Conservation (phyloP, 37 sponge, comb jelly and placozoan species). For the Halisarca cf. caerulea region DNA sequence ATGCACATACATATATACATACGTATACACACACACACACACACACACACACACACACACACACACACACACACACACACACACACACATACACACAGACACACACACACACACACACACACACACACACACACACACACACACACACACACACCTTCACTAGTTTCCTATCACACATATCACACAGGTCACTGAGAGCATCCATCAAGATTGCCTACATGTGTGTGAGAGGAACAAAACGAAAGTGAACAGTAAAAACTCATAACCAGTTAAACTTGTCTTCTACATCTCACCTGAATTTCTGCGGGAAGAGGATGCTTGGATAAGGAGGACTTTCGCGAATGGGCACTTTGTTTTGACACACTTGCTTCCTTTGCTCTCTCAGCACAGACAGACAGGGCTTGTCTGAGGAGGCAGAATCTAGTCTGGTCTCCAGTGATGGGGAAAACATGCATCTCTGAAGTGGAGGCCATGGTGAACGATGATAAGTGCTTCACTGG, state of each 20-base stretch:
- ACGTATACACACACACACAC: too few relatives aligned
- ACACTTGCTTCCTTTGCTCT: conserved; percentile 63
- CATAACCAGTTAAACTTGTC: too few relatives aligned
- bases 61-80: too few relatives aligned
- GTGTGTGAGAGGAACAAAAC: too few relatives aligned
- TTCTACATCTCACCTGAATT: conserved; percentile 37
- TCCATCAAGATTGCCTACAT: too few relatives aligned
- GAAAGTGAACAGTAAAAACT: too few relatives aligned
- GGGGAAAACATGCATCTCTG: neutral
- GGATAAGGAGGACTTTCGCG: conserved; percentile 85
- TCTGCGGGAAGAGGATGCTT: conserved; percentile 47
- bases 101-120: neutral
- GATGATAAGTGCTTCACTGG: conserved; percentile 14
- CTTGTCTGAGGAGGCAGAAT: neutral
- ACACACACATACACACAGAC: neutral
- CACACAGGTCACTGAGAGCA: too few relatives aligned
- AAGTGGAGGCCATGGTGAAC: conserved; percentile 3
- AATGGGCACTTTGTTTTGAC: conserved; percentile 82
- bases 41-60: too few relatives aligned
- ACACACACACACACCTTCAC: neutral
- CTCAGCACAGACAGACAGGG: neutral
- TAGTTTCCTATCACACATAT: neutral
- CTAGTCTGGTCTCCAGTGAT: neutral
- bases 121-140: neutral
- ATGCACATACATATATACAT: too few relatives aligned